A percentile compares a stretch with the other conserved stretches of the same genome.
phyloP scores from a whole-genome alignment of 2,797 vertebrate species.

The Champsocephalus esox region DNA sequence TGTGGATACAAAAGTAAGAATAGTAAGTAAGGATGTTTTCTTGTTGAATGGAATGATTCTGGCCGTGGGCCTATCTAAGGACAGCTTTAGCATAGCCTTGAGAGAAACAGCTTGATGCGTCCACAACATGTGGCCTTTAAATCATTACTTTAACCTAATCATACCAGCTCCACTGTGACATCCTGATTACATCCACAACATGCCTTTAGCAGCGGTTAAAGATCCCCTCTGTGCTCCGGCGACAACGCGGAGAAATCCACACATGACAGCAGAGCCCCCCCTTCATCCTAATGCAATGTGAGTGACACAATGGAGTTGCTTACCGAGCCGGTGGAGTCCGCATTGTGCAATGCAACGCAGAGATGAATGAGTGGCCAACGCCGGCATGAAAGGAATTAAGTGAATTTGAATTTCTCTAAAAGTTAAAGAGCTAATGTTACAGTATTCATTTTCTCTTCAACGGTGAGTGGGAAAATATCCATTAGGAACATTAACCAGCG shows the following conservation, averaged over 20 bases:
- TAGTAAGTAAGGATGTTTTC: slow-evolving; percentile 56
- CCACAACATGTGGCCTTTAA: slow-evolving; percentile 84
- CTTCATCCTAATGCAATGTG: slow-evolving; percentile 76
- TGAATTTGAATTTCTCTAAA: slow-evolving; percentile 99
- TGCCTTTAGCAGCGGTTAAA: slow-evolving; percentile 78
- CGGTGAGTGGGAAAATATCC: slow-evolving; percentile 99
- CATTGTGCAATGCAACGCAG: slow-evolving; percentile 81
- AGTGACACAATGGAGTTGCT: slow-evolving; percentile 87
- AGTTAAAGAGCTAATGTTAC: slow-evolving; percentile 99
- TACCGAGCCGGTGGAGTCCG: slow-evolving; percentile 76
- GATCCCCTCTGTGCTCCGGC: slow-evolving; percentile 63
- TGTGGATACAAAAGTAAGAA: slow-evolving; percentile 24
- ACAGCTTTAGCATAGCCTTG: slow-evolving; percentile 48
- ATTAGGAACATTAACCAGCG: slow-evolving; percentile 99
- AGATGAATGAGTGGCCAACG: slow-evolving; percentile 96
- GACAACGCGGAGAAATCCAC: slow-evolving; percentile 76
- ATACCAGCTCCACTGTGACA: slow-evolving; percentile 72
- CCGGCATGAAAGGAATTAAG: slow-evolving; percentile 97
- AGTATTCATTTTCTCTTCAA: slow-evolving; percentile 99
- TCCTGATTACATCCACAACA: slow-evolving; percentile 80
- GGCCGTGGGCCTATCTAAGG: slow-evolving; percentile 65
- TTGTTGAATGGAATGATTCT: slow-evolving; percentile 65
- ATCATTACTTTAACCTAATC: slow-evolving; percentile 73
- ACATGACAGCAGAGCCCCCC: slow-evolving; percentile 71
- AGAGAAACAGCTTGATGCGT: slow-evolving; percentile 75